Percentiles rank a stretch among this genome's conserved stretches.
phyloP scores from a whole-genome alignment of 1,140 invertebrate species.

The Aleiodes sp. region DNA sequence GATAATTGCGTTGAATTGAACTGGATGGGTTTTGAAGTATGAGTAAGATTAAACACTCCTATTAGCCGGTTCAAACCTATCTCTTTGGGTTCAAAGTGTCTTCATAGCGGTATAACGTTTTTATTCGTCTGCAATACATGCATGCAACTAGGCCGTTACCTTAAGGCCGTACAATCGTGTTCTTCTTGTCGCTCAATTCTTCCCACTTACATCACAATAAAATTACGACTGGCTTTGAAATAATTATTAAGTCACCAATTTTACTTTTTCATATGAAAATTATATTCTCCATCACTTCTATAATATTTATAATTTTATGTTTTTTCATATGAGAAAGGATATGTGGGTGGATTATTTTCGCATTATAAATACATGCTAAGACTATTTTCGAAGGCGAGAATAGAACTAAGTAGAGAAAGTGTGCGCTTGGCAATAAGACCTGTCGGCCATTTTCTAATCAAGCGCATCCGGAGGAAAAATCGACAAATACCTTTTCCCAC shows the following conservation, averaged over 20 bases:
- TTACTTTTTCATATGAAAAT: neutral
- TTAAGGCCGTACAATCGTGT: neutral
- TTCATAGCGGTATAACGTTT: conserved; percentile 4
- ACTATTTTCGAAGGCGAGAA: conserved; percentile 19
- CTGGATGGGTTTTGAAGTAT: neutral
- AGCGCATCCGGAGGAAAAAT: conserved; percentile 28
- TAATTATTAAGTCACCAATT: neutral
- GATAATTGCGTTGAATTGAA: too few species aligned
- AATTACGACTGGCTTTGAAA: neutral
- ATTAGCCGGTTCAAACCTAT: neutral
- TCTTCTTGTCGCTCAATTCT: neutral
- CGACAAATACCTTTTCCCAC: conserved; percentile 15
- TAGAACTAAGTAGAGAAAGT: conserved; percentile 22
- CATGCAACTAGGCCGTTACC: neutral
- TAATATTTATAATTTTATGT: neutral
- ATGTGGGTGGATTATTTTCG: neutral
- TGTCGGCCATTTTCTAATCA: conserved; percentile 32
- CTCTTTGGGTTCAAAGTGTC: conserved; percentile 6
- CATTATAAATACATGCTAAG: too few species aligned
- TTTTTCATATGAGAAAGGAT: neutral
- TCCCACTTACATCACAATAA: neutral
- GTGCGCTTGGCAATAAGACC: conserved; percentile 12
- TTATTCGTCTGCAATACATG: neutral
- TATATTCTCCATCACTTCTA: neutral
- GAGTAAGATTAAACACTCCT: neutral